Percentiles rank a stretch among this genome's conserved stretches.
Evolutionary conservation across 1,140 invertebrate species (phyloP).

Genomic region (Caenorhabditis inopinata): DNA sequence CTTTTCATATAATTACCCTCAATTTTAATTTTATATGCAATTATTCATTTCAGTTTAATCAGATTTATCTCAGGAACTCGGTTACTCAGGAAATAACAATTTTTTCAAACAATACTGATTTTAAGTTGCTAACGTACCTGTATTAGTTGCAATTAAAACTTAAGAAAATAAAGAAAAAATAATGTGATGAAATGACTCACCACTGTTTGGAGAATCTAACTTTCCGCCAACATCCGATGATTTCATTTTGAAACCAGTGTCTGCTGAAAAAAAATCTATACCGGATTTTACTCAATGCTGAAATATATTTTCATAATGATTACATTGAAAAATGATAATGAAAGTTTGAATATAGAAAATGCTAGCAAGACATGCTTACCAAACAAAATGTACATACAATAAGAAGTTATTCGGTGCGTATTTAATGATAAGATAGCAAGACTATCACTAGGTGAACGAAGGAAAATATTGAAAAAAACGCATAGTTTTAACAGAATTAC

Average conservation of each 20-base stretch:
- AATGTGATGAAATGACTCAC: background rate
- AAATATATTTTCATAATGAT: background rate
- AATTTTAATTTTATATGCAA: no score
- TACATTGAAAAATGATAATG: background rate
- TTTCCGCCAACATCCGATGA: background rate
- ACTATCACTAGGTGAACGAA: background rate
- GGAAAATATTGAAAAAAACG: background rate
- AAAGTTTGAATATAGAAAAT: background rate
- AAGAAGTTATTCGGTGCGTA: constrained; percentile 24
- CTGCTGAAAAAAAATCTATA: background rate
- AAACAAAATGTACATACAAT: constrained; percentile 28
- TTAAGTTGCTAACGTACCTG: no score
- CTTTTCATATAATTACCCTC: no score
- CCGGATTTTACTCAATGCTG: background rate
- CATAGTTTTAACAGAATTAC: background rate
- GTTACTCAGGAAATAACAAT: no score
- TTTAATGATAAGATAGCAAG: constrained; percentile 9
- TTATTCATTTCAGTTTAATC: no score
- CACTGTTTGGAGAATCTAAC: background rate
- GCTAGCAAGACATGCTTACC: background rate
- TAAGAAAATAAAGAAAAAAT: constrained; percentile 1
- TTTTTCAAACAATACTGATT: no score
- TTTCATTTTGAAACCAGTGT: constrained; percentile 12
- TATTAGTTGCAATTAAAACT: background rate
- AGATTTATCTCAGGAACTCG: no score